Conservation (phyloP, 2,888 invertebrate species). For the Germaria angustata region DNA sequence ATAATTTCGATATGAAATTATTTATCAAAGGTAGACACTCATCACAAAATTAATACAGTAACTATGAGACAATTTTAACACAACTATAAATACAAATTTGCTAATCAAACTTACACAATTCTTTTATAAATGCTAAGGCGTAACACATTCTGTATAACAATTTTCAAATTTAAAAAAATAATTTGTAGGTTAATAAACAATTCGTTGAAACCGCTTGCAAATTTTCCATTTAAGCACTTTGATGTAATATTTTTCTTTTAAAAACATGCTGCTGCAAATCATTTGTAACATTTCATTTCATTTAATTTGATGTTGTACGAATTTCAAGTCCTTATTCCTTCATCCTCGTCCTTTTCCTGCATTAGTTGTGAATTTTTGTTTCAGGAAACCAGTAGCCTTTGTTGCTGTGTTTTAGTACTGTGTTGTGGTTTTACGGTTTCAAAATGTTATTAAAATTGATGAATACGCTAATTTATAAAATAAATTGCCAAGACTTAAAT, state of each 20-base stretch:
- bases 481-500: constrained; percentile 65
- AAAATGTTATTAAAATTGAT: constrained; percentile 78
- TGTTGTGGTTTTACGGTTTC: constrained; percentile 69
- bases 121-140: too few species aligned
- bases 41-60: too few species aligned
- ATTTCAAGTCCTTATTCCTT: neutral
- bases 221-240: too few species aligned
- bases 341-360: neutral
- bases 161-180: too few species aligned
- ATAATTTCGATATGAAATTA: too few species aligned
- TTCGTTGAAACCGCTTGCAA: neutral
- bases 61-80: too few species aligned
- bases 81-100: too few species aligned
- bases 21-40: too few species aligned
- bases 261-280: neutral
- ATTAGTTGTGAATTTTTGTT: neutral
- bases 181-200: neutral
- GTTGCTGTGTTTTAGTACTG: constrained; percentile 41
- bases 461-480: constrained; percentile 77
- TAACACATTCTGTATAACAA: too few species aligned
- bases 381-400: neutral
- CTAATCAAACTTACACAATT: too few species aligned
- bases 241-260: neutral
- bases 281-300: constrained; percentile 8
- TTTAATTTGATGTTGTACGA: neutral